Evolutionary conservation across 2,797 vertebrate species (phyloP).

Genomic region (Alauda arvensis): DNA sequence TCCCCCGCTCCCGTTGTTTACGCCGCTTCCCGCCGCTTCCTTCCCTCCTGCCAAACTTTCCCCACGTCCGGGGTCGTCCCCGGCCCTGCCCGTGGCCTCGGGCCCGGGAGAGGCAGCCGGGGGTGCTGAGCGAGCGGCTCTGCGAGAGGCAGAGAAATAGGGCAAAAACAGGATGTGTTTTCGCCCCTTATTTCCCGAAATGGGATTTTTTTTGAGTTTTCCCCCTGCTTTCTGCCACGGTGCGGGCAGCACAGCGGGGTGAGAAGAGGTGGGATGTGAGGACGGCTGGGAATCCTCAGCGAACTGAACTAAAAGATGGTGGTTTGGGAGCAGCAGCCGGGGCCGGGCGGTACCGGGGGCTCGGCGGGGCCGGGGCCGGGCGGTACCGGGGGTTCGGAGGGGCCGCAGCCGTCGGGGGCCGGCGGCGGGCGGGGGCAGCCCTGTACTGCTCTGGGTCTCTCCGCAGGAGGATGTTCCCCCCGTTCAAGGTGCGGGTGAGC

Average conservation of each 20-base stretch:
- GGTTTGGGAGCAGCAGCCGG: background rate
- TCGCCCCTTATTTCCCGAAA: background rate
- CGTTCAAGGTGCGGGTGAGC: slow-evolving; percentile 94
- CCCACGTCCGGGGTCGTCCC: background rate
- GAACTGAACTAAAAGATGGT: background rate
- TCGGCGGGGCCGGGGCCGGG: background rate
- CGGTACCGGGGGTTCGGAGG: background rate
- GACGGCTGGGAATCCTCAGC: background rate
- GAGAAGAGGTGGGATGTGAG: background rate
- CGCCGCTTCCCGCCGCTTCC: background rate
- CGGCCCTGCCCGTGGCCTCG: background rate
- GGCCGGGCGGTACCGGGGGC: background rate
- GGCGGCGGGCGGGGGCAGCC: background rate
- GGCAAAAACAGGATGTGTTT: background rate
- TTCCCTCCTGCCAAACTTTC: background rate
- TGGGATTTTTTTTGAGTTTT: background rate
- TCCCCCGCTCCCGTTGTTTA: background rate
- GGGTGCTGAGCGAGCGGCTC: background rate
- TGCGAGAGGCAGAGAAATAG: background rate
- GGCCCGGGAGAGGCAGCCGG: background rate
- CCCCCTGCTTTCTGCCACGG: background rate
- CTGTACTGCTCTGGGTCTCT: slow-evolving; percentile 18
- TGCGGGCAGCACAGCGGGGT: background rate
- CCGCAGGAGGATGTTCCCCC: slow-evolving; percentile 95
- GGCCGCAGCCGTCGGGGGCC: background rate